Evolutionary conservation across 2,113 vertebrate genomes (phyloP).

Genomic region (Rana temporaria): DNA sequence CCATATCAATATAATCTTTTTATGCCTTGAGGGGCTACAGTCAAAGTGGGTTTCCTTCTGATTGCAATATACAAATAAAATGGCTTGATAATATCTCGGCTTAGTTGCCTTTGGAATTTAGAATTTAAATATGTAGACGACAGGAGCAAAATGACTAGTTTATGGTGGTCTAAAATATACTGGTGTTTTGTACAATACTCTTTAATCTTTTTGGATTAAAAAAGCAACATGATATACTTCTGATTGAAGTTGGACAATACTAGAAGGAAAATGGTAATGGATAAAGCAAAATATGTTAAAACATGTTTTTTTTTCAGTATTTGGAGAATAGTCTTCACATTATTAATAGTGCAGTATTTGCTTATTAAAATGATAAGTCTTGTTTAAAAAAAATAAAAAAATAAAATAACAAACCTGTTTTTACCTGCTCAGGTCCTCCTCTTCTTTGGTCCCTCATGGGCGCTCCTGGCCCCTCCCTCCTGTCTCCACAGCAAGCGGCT

Average conservation of each 20-base stretch:
- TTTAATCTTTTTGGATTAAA: not conserved
- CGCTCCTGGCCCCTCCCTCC: no score
- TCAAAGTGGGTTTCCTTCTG: slow-evolving; percentile 65
- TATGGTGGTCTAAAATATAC: slow-evolving; percentile 28
- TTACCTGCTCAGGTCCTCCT: no score
- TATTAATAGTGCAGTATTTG: no score
- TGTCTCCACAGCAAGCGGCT: no score
- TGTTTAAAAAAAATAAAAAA: no score
- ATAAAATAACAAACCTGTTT: no score
- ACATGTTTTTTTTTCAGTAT: not conserved
- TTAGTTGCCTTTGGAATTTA: slow-evolving; percentile 68
- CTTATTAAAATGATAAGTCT: no score
- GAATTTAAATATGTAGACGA: slow-evolving; percentile 65
- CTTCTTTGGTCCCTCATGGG: no score
- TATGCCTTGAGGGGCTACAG: slow-evolving; percentile 67
- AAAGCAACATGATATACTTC: slow-evolving; percentile 18
- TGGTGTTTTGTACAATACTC: not conserved
- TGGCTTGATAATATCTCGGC: slow-evolving; percentile 66
- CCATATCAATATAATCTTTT: slow-evolving; percentile 65
- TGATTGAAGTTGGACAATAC: not conserved
- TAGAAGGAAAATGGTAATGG: not conserved
- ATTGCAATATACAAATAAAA: slow-evolving; percentile 66
- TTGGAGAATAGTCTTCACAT: no score
- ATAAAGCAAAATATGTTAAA: not conserved
- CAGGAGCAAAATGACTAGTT: slow-evolving; percentile 62